A percentile compares a stretch with the other conserved stretches of the same genome.
These are phyloP conservation scores for Tyrophagus putrescentiae DNA, from an alignment of 1,140 invertebrate genomes.

Conservation along the genomic window DNA sequence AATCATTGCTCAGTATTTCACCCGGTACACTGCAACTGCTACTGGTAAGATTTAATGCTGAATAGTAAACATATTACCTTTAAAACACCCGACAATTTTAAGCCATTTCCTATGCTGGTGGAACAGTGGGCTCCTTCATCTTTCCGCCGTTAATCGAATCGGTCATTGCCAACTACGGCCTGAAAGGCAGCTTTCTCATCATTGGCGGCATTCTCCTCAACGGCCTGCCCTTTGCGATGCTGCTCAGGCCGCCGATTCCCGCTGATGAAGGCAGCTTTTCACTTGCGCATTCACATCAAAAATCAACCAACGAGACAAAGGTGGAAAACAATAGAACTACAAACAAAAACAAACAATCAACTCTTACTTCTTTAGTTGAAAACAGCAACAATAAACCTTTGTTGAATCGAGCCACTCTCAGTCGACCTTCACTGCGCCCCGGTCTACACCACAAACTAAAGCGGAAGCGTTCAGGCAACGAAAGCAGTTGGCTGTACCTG, in stretches of 20 bases:
- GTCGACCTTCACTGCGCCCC: neutral
- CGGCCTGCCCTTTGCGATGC: slow-evolving; percentile 57
- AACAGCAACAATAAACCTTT: neutral
- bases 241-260: slow-evolving; percentile 45
- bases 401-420: neutral
- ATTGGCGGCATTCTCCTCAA: slow-evolving; percentile 66
- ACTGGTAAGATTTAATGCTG: slow-evolving; percentile 28
- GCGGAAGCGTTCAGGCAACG: neutral
- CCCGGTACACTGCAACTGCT: slow-evolving; percentile 30
- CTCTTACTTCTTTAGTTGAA: neutral
- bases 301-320: neutral
- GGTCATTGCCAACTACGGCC: slow-evolving; percentile 23
- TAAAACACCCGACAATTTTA: neutral
- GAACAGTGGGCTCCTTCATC: slow-evolving; percentile 32
- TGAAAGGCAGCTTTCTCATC: slow-evolving; percentile 41
- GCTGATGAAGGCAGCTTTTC: neutral
- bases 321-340: neutral
- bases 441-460: neutral
- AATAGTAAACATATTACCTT: neutral
- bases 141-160: slow-evolving; percentile 31
- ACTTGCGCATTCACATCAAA: neutral
- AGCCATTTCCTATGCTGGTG: slow-evolving; percentile 31
- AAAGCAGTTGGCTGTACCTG: neutral
- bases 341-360: neutral
- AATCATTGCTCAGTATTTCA: slow-evolving; percentile 33